Percentiles rank a stretch among this genome's conserved stretches.
Evolutionary conservation across 2,888 invertebrate genomes (phyloP).

Genomic region (Hetaerina titia): DNA sequence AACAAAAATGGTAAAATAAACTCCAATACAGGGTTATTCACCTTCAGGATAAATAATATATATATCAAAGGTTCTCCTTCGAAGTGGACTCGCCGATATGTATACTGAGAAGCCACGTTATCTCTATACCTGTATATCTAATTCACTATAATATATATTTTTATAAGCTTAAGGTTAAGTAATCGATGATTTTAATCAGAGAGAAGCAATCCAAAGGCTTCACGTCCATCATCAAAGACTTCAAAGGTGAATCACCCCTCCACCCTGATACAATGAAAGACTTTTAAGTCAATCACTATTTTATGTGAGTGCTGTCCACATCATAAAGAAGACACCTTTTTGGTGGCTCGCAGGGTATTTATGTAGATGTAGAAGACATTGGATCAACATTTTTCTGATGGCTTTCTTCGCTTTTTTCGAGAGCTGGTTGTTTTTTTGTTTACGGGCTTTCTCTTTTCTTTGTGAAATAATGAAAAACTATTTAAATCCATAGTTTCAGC

Average conservation of each 20-base stretch:
- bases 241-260: background rate
- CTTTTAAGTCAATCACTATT: background rate
- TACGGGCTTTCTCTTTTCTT: background rate
- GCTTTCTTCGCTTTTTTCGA: background rate
- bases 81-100: no score
- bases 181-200: background rate
- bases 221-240: background rate
- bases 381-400: background rate
- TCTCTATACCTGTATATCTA: no score
- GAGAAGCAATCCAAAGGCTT: background rate
- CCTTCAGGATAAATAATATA: no score
- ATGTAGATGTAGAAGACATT: no score
- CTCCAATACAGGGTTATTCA: no score
- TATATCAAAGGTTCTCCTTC: no score
- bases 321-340: no score
- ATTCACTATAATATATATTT: background rate
- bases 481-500: no score
- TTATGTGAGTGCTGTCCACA: conserved; percentile 2
- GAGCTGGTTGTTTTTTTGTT: background rate
- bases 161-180: background rate
- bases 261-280: background rate
- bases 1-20: no score
- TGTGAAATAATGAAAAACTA: no score
- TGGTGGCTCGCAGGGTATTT: no score
- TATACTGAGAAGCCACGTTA: no score